Base-by-base conservation (phyloP, 2,113 vertebrate species). In the Odocoileus virginianus region DNA sequence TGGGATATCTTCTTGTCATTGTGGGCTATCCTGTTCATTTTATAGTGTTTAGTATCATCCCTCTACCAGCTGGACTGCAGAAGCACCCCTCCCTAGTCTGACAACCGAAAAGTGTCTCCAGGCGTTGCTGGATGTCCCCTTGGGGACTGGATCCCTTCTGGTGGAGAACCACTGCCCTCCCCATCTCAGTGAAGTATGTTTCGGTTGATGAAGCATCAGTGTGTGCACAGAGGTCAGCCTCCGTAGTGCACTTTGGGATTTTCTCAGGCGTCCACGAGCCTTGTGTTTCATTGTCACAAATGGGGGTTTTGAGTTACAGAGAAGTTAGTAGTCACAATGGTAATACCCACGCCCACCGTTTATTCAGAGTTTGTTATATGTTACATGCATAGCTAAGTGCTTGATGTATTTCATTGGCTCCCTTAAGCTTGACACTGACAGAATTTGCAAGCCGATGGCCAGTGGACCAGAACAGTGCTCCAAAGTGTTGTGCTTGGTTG, bases 311-410 rank as follows among this genome's bases (percentile, higher is more conserved):
- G 61, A 87, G 81, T 79, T 76, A 19, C 47, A 82, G 79, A 55
- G 71, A 76, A 40, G 50, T 30, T 87, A 57, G 52, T 60, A 74
- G 40, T 67, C 47, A 52, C n/a, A 55, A n/a, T 27, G 9, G 8
- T 15, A 60, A 89, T 3, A 45, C 25, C 86, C 40, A 50, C 1
- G 5, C 36, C 47, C 45, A 40, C 93, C 45, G 30, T 82, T 88
- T 91, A 93, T 67, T 84, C 93, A 81, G 94, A 89, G 71, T 92
- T 90, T 90, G 87, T 78, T 82, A 54, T 57, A 79, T 94, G 85
- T 55, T 84, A 33, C 23, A 14, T 54, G 74, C 57, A 54, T 40
- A 52, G 78, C 61, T 85, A 74, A 60, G 79, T 94, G 30, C 86
- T 87, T 85, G 58, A 30, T 76, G 13, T 30, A 43, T 93, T 60